A percentile compares a stretch with the other conserved stretches of the same genome.
phyloP scores from a whole-genome alignment of 2,888 invertebrate genomes.

The Petrophora chlorosata region DNA sequence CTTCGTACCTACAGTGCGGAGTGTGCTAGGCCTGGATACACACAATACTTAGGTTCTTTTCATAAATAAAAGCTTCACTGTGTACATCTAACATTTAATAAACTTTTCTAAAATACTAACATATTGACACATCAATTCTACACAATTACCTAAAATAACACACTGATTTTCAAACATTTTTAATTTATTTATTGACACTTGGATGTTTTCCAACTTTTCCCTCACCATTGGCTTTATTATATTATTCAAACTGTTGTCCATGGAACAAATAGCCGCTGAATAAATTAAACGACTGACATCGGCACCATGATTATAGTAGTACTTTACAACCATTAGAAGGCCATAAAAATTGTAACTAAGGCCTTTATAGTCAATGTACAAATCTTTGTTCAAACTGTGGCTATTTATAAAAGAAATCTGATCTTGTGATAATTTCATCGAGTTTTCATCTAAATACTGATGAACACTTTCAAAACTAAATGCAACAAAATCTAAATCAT shows the following conservation, averaged over 20 bases:
- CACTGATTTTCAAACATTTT: slow-evolving; percentile 50
- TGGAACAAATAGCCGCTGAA: slow-evolving; percentile 71
- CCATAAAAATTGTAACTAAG: slow-evolving; percentile 87
- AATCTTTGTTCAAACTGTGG: slow-evolving; percentile 84
- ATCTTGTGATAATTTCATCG: slow-evolving; percentile 76
- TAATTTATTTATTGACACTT: slow-evolving; percentile 59
- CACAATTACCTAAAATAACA: slow-evolving; percentile 71
- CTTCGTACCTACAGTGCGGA: too few relatives aligned
- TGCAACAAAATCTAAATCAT: slow-evolving; percentile 87
- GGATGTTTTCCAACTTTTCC: slow-evolving; percentile 57
- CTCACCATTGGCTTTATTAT: slow-evolving; percentile 66
- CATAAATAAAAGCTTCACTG: not conserved
- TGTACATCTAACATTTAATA: slow-evolving; percentile 72
- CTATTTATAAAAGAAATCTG: slow-evolving; percentile 86
- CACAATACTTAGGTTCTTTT: too few relatives aligned
- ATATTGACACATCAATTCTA: slow-evolving; percentile 75
- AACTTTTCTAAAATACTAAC: slow-evolving; percentile 76
- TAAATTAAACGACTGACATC: slow-evolving; percentile 74
- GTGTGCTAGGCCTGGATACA: too few relatives aligned
- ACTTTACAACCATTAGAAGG: slow-evolving; percentile 73
- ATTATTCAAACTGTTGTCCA: slow-evolving; percentile 64
- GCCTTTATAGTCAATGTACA: slow-evolving; percentile 86
- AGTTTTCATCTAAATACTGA: slow-evolving; percentile 59
- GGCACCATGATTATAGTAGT: slow-evolving; percentile 65
- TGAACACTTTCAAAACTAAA: slow-evolving; percentile 83